A percentile compares a stretch with the other conserved stretches of the same genome.
Conservation (phyloP, 1,140 invertebrate genomes). For the Limonius californicus region DNA sequence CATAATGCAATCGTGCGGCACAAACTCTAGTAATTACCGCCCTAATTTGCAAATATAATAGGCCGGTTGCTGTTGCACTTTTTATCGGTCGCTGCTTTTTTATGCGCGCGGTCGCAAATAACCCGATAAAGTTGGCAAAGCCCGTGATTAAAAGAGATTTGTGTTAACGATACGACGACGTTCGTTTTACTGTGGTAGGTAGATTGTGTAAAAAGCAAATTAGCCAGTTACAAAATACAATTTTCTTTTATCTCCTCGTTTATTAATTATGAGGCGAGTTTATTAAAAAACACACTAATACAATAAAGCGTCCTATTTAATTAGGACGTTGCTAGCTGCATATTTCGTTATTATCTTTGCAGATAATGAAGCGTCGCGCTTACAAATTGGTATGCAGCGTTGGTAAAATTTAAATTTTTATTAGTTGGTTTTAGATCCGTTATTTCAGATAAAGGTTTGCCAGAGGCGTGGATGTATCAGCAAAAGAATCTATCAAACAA, state of each 20-base stretch:
- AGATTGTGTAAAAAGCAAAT: not conserved
- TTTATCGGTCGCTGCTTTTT: not conserved
- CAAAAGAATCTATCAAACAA: too few species aligned
- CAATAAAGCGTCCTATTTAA: not conserved
- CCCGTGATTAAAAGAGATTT: constrained; percentile 1
- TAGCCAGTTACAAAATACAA: not conserved
- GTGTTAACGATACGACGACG: not conserved
- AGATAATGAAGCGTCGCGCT: not conserved
- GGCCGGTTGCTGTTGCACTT: not conserved
- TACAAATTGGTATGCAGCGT: constrained; percentile 17
- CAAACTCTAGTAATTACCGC: not conserved
- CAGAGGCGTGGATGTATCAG: too few species aligned
- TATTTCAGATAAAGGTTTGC: constrained; percentile 17
- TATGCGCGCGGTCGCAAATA: constrained; percentile 1
- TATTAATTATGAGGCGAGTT: constrained; percentile 1
- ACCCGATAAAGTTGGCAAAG: not conserved
- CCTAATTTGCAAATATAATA: not conserved
- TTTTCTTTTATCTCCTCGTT: not conserved
- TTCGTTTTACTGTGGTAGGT: not conserved
- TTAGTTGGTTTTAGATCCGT: constrained; percentile 18
- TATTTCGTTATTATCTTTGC: not conserved
- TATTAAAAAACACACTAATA: not conserved
- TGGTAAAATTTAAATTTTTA: constrained; percentile 18
- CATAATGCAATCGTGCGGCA: not conserved
- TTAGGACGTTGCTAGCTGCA: not conserved